Evolutionary conservation across 2,797 vertebrate species (phyloP), one percentile per base, ranked within the genome.

Genomic region (Sebastes vulpes): DNA sequence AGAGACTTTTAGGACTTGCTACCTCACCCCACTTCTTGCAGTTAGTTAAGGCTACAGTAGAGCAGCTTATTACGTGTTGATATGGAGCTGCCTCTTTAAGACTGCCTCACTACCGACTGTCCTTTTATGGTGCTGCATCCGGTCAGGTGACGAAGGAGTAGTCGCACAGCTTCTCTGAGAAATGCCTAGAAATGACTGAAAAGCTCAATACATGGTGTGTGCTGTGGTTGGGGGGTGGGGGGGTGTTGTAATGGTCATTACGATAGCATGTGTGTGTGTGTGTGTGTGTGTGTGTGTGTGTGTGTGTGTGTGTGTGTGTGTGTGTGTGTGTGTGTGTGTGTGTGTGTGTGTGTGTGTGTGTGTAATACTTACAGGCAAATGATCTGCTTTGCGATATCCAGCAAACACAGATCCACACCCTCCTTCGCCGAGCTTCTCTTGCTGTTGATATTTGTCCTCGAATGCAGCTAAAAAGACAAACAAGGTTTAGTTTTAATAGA

Each of bases 141-240:
- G 94, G 95, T 97, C 95, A 96, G 92, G 94, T 96, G 96, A 95
- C 90, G 10, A 84, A 87, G 87, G 90, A 93, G 88, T 88, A 92
- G 93, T 94, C 91, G 90, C 93, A 91, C 77, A 89, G 90, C 93
- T 91, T 93, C 91, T 94, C 85, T 61, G 92, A 94, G 92, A 96
- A 94, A 95, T 94, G 94, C 93, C 93, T 93, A 88, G 91, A 96
- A 95, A 95, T 95, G 90, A 94, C 92, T 94, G 92, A 95, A 94
- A 94, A 90, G 77, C 93, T 94, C 88, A 92, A 90, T 92, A 91
- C 91, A 89, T 87, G 72, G 83, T 85, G 61, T 82, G 59, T 89
- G 87, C 73, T 67, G 84, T 72, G 83, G 80, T 82, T 88, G 76
- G 42, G 42, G 38, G 28, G 61, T 57, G 28, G 61, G 61, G 81